Conservation (phyloP, 2,888 invertebrate genomes). For the Caenorhabditis sp. region DNA sequence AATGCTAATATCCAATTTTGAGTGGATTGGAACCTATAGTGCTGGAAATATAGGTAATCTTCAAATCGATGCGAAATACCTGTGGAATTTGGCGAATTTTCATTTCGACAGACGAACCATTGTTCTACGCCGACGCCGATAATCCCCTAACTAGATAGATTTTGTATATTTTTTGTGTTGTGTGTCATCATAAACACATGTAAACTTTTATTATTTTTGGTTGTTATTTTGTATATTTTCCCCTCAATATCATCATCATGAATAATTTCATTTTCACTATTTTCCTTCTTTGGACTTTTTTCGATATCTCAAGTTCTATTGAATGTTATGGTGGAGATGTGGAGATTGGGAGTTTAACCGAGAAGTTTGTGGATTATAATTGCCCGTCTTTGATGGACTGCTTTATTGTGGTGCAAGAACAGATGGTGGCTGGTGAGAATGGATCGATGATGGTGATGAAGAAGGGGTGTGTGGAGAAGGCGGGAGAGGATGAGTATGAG, state of each 20-base stretch:
- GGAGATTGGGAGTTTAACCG: background rate
- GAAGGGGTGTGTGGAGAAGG: conserved; percentile 32
- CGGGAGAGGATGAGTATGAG: conserved; percentile 17
- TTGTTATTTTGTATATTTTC: no score
- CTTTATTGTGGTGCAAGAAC: conserved; percentile 17
- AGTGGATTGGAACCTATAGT: background rate
- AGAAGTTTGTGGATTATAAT: conserved; percentile 30
- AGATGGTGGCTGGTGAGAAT: conserved; percentile 19
- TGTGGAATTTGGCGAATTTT: background rate
- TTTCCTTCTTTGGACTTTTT: background rate
- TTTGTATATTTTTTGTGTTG: no score
- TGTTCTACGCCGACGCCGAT: no score
- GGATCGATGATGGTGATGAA: conserved; percentile 14
- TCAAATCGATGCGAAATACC: background rate
- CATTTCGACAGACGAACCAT: background rate
- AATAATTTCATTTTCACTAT: background rate
- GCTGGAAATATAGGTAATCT: background rate
- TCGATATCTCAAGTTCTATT: background rate
- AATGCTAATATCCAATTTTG: background rate
- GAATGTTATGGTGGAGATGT: background rate
- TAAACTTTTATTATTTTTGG: no score
- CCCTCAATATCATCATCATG: no score
- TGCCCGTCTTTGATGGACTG: conserved; percentile 29
- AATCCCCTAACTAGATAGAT: no score
- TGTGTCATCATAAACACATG: no score